Evolutionary conservation across 2,797 vertebrate species (phyloP).

Genomic region (Gallinago stenura): DNA sequence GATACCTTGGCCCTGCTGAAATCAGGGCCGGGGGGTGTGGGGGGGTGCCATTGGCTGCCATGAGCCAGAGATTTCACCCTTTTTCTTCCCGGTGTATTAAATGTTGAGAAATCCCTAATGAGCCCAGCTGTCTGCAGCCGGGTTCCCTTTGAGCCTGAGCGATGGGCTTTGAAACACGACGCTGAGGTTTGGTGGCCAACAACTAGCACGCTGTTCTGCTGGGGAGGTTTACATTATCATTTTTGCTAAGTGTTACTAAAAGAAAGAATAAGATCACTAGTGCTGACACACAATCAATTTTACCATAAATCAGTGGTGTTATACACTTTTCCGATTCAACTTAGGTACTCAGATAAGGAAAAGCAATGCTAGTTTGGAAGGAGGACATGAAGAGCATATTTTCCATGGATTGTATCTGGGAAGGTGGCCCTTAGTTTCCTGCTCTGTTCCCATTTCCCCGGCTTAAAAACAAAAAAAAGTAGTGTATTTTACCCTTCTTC

Average conservation of each 20-base stretch:
- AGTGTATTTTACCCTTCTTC: background rate
- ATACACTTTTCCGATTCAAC: background rate
- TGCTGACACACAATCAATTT: background rate
- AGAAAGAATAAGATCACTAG: background rate
- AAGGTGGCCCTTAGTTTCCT: background rate
- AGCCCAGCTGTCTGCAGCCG: background rate
- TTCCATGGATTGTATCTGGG: background rate
- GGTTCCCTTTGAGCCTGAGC: background rate
- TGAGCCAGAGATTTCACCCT: background rate
- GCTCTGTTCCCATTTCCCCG: background rate
- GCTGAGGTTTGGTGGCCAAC: background rate
- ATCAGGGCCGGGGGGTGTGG: too few relatives aligned
- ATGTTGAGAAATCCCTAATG: background rate
- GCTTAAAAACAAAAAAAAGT: background rate
- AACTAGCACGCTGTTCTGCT: background rate
- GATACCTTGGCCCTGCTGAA: background rate
- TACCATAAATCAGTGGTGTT: background rate
- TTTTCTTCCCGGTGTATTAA: background rate
- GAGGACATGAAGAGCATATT: background rate
- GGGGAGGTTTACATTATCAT: background rate
- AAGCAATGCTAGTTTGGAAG: background rate
- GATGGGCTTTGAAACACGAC: background rate
- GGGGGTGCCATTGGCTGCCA: fast-evolving
- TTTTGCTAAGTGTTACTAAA: background rate
- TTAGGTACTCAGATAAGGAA: background rate